Evolutionary conservation across 64 coral and sea anemone species (phyloP), one percentile per base, ranked within the genome.

Genomic region (Stylophora pistillata): DNA sequence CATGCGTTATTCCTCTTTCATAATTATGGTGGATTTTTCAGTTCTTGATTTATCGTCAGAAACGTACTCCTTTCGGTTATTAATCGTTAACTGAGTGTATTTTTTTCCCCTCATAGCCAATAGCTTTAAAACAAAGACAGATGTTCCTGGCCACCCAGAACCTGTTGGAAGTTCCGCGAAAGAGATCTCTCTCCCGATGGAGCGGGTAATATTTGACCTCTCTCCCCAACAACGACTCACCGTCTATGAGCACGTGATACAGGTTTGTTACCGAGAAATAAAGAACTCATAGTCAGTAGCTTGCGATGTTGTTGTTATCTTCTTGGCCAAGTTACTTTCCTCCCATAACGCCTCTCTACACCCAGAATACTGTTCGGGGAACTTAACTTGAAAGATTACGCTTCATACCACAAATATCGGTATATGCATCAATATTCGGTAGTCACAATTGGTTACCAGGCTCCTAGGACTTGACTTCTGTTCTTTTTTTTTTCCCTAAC

Each of bases 211-310:
- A 27, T 69, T 23, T 21, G 61, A 84, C 10, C 54, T 84, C 41
- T 68, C 61, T 10, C 80, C 80, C 54, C 80, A 84, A 30, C 80
- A 84, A n/a, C 80, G 80, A 12, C 80, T 84, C 53, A 33, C 80
- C 1, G 61, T 84, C 3, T 84, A 84, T 54, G 80, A 84, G 30
- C 80, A 69, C 15, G 62, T 84, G 12, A 16, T 84, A 69, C 30
- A 84, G 80, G 80, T 84, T 34, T 25, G 61, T 83, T 47, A 47
- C 37, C 37, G 7, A 47, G 37, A 47, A 47, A 47, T 47, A 47
- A 7, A 7, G 3, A 47, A 47, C 37, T 47, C 7, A 47, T 4
- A 47, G 7, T 7, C 3, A 7, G 7, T 47, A 47, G 37, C 3
- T 47, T 47, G 37, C 37, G 7, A 47, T 47, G 37, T 47, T 47